phyloP scores from a whole-genome alignment of 2,888 invertebrate genomes.

The Ornithoptera priamus region DNA sequence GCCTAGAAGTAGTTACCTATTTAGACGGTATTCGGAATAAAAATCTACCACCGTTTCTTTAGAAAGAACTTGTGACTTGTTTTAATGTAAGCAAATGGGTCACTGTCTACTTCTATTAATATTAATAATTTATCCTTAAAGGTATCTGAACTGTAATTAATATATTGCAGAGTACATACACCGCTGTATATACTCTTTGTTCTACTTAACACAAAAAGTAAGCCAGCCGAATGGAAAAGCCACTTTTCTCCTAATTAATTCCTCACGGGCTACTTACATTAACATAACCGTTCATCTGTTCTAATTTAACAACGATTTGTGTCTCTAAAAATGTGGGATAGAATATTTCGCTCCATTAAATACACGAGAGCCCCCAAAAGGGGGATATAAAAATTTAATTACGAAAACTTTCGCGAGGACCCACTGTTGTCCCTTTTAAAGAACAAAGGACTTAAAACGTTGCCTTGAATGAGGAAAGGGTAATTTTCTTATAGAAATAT shows the following conservation, averaged over 20 bases:
- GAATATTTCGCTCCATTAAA: constrained; percentile 48
- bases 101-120: too few species aligned
- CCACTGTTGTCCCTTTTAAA: constrained; percentile 46
- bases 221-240: constrained; percentile 3
- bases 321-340: constrained; percentile 27
- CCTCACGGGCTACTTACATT: constrained; percentile 22
- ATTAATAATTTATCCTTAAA: too few species aligned
- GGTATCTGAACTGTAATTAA: too few species aligned
- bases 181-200: too few species aligned
- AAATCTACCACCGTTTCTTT: too few species aligned
- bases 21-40: too few species aligned
- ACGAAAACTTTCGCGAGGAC: constrained; percentile 52
- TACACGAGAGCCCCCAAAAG: constrained; percentile 42
- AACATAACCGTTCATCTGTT: constrained; percentile 29
- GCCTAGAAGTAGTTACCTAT: too few species aligned
- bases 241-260: constrained; percentile 20
- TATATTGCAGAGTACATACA: too few species aligned
- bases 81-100: too few species aligned
- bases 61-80: too few species aligned
- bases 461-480: constrained; percentile 42
- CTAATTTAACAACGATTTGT: constrained; percentile 31
- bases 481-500: constrained; percentile 67
- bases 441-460: constrained; percentile 61
- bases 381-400: constrained; percentile 64
- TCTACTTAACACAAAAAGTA: too few species aligned